Evolutionary conservation across 35 echinoderm and acorn worm species (phyloP), one percentile per base, ranked within the genome.

Genomic region (Stichopus chloronotus): DNA sequence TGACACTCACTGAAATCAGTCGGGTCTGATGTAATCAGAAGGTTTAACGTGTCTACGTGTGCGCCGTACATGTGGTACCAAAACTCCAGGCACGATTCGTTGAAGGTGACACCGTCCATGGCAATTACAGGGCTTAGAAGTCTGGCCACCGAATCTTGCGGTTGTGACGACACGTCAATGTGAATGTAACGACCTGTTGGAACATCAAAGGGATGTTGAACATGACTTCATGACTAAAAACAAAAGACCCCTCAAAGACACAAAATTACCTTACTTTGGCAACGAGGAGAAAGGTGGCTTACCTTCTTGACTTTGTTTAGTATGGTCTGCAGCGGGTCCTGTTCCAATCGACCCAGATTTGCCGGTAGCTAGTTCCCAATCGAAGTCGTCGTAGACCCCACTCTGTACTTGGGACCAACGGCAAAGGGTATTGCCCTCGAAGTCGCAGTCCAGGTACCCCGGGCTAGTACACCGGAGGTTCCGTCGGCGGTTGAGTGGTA

Each of bases 51-150:
- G 24, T 88, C 92, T 5, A 98, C 79, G 52, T 76, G 78, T 11
- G 93, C 59, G 10, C 96, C 94, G 52, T 76, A 94, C 92, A 95
- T 95, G 43, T 95, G 94, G 55, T 95, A 98, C 96, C 96, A 98
- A 76, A 98, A 92, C 12, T 92, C 83, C n/a, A 98, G 9, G 30
- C 96, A 95, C 11, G 72, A 63, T 25, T 69, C 10, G 7, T 57
- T 88, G 19, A 63, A 30, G 25, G 60, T 88, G 17, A 88, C n/a
- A 52, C 86, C 86, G 19, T 60, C 57, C 57, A 69, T 63, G n/a
- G 86, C 61, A 57, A 88, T 43, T 12, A 88, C 86, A 14, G 86
- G 61, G 23, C 86, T 88, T 19, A 88, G 60, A 8, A 88, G 8
- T 6, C 86, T 55, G 20, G 86, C 86, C 5, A 63, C 61, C 25